A percentile compares a stretch with the other conserved stretches of the same genome.
Conservation (phyloP, 2,888 invertebrate species). For the Yponomeuta evonymella region DNA sequence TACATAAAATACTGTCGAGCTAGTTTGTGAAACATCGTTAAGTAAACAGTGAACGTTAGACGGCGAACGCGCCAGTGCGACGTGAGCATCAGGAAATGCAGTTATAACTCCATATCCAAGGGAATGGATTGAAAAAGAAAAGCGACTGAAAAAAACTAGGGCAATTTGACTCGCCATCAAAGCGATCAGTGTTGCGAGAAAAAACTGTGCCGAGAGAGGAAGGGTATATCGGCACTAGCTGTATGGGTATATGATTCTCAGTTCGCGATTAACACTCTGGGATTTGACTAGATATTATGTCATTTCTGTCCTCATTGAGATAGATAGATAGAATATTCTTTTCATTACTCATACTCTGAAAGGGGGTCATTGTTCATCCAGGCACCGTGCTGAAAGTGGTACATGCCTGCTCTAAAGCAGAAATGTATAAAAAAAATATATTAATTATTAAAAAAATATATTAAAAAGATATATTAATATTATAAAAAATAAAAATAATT, state of each 20-base stretch:
- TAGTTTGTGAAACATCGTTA: neutral
- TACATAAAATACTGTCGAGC: neutral
- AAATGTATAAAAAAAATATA: too few relatives aligned
- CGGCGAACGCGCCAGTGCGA: neutral
- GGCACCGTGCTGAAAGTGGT: too few relatives aligned
- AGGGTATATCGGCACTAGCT: neutral
- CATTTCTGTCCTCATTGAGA: too few relatives aligned
- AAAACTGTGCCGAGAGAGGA: neutral
- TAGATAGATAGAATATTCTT: too few relatives aligned
- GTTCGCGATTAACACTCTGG: too few relatives aligned
- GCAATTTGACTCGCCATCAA: constrained; percentile 2
- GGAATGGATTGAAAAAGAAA: constrained; percentile 8
- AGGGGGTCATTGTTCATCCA: too few relatives aligned
- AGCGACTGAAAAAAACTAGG: constrained; percentile 7
- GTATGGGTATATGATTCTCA: neutral
- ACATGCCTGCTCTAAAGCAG: too few relatives aligned
- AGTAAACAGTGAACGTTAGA: neutral
- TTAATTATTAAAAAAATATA: too few relatives aligned
- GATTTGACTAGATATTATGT: too few relatives aligned
- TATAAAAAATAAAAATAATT: too few relatives aligned
- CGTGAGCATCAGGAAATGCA: neutral
- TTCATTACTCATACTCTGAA: too few relatives aligned
- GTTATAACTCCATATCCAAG: constrained; percentile 13
- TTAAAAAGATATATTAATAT: too few relatives aligned
- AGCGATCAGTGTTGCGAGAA: neutral